Evolutionary conservation across 2,888 invertebrate genomes (phyloP).

Genomic region (Hoplodrina blanda): DNA sequence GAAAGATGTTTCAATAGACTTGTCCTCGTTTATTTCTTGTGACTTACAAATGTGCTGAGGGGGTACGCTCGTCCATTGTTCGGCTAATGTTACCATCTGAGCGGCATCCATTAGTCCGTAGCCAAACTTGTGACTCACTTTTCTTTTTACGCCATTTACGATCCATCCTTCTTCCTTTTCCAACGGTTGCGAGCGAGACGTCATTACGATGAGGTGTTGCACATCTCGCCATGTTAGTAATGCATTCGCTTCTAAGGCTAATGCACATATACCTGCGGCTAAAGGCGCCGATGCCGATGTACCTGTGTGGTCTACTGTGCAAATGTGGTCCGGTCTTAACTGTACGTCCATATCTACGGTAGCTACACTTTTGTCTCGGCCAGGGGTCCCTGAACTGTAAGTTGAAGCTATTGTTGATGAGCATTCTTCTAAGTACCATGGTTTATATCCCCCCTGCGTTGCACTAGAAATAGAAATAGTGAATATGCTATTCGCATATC

Average conservation of each 20-base stretch:
- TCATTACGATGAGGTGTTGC: constrained; percentile 98
- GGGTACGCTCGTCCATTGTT: constrained; percentile 98
- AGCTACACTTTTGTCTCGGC: constrained; percentile 96
- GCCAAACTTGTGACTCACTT: constrained; percentile 99
- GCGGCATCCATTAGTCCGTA: constrained; percentile 99
- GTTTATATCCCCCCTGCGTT: constrained; percentile 98
- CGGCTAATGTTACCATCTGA: constrained; percentile 97
- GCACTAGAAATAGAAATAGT: constrained; percentile 99
- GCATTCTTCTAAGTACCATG: constrained; percentile 99
- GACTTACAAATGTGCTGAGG: constrained; percentile 99
- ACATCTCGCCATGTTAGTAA: constrained; percentile 98
- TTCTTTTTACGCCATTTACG: constrained; percentile 97
- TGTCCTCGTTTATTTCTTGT: constrained; percentile 96
- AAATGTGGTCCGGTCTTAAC: constrained; percentile 96
- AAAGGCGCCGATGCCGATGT: constrained; percentile 98
- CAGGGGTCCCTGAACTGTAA: constrained; percentile 98
- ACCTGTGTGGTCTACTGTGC: constrained; percentile 97
- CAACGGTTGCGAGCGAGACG: constrained; percentile 96
- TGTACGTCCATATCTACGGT: constrained; percentile 98
- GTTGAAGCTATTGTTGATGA: constrained; percentile 99
- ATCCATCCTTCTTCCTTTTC: constrained; percentile 98
- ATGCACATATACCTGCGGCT: constrained; percentile 98
- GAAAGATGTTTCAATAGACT: constrained; percentile 94
- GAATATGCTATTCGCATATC: constrained; percentile 99
- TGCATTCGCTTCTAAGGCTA: constrained; percentile 98